Evolutionary conservation across 2,113 vertebrate genomes (phyloP).

Genomic region (Stigmatopora nigra): DNA sequence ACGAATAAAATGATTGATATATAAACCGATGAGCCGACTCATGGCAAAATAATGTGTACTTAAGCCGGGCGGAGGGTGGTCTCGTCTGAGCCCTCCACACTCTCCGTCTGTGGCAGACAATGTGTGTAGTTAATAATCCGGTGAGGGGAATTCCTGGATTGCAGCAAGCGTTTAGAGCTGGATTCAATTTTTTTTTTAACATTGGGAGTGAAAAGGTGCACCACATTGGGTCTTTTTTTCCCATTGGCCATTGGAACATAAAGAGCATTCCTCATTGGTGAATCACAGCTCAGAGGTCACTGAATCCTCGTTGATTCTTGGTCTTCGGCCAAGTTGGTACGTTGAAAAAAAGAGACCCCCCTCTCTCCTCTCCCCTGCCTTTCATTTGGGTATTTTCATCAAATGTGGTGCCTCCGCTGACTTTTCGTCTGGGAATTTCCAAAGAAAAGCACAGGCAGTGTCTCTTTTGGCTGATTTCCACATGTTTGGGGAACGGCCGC

Average conservation of each 20-base stretch:
- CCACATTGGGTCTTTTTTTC: slow-evolving; percentile 16
- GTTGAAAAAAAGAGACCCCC: slow-evolving; percentile 33
- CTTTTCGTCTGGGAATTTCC: slow-evolving; percentile 52
- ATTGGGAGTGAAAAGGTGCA: slow-evolving; percentile 8
- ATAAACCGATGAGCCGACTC: too few relatives aligned
- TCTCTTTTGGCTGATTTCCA: slow-evolving; percentile 24
- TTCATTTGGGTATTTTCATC: slow-evolving; percentile 33
- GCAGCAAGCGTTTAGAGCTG: not conserved
- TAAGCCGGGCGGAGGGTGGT: not conserved
- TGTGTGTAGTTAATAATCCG: slow-evolving; percentile 3
- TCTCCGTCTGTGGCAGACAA: not conserved
- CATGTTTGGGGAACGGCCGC: slow-evolving; percentile 46
- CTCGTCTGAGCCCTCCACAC: not conserved
- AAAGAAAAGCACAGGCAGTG: slow-evolving; percentile 31
- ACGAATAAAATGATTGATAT: too few relatives aligned
- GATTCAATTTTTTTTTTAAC: not conserved
- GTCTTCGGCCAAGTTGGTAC: slow-evolving; percentile 45
- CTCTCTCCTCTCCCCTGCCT: slow-evolving; percentile 3
- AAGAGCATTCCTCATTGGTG: slow-evolving; percentile 66
- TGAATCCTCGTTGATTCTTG: slow-evolving; percentile 55
- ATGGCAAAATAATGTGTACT: too few relatives aligned
- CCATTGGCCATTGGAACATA: slow-evolving; percentile 45
- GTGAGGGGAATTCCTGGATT: slow-evolving; percentile 4
- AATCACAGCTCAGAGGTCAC: slow-evolving; percentile 63
- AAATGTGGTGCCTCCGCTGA: slow-evolving; percentile 31